Conservation (phyloP, 2,888 invertebrate species). For the Pteria penguin region DNA sequence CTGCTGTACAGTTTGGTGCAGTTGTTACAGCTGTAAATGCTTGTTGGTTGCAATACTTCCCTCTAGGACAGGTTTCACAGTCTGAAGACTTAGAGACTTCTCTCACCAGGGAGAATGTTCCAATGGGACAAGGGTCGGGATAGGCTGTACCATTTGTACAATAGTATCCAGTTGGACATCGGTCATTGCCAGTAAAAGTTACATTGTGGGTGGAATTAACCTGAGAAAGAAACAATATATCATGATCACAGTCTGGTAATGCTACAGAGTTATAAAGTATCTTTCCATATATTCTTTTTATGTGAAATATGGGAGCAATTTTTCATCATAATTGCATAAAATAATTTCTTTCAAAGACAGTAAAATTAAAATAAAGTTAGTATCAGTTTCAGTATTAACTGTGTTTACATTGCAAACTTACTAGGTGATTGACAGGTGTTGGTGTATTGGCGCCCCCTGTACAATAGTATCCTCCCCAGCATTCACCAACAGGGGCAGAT, state of each 20-base stretch:
- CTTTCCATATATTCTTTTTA: no score
- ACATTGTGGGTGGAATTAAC: conserved; percentile 66
- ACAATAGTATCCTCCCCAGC: conserved; percentile 76
- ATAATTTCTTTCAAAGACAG: background rate
- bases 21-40: conserved; percentile 68
- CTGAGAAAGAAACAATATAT: conserved; percentile 47
- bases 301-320: no score
- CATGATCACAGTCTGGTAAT: background rate
- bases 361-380: background rate
- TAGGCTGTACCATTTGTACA: conserved; percentile 74
- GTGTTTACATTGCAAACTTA: conserved; percentile 50
- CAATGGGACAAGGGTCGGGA: conserved; percentile 75
- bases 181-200: conserved; percentile 75
- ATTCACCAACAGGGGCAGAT: conserved; percentile 67
- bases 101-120: conserved; percentile 72
- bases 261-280: no score
- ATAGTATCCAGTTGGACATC: conserved; percentile 77
- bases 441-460: conserved; percentile 65
- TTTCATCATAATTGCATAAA: background rate
- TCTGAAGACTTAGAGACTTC: conserved; percentile 64
- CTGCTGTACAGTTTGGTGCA: conserved; percentile 65
- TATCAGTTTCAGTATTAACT: background rate
- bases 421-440: conserved; percentile 67
- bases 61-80: conserved; percentile 74
- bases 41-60: conserved; percentile 75